Base-by-base conservation (phyloP, 2,888 invertebrate genomes). In the Gonocerus acuteangulatus region DNA sequence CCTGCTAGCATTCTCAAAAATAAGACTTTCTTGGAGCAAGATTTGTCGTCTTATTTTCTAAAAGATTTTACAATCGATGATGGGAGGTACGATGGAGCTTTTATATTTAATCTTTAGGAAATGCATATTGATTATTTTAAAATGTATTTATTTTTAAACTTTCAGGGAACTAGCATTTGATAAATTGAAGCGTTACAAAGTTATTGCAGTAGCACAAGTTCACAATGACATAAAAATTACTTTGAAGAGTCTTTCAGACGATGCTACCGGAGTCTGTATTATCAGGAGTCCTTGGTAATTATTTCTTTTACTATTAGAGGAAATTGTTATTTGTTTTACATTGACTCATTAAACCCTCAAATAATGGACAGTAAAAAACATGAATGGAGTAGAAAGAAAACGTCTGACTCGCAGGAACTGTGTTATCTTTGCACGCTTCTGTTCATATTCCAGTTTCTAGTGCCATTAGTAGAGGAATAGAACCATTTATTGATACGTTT, bases 221-320 rank as follows among this genome's bases (percentile, higher is more conserved):
- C 44, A 42, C 19, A 47, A 44, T 11, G 63, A 63, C 18, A 16
- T 61, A 1, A 22, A 51, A 6, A 19, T 63, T 1, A 51, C 57
- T 13, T 22, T 63, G 18, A 63, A 61, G 36, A 63, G 45, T 45
- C 18, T 57, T n/a, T 15, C 34, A 1, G 39, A 63, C 2, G 47
- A 32, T 0, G 57, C 44, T 15, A 13, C 11, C 4, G 63, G 63
- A 0, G 21, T 54, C 6, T 60, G 60, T 51, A 45, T 36, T 15
- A 23, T 63, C 11, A 56, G 34, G 47, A 61, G 61, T 22, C 63
- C 63, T 0, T 63, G 63, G 63, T 63, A 39, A 60, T 23, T 34
- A 15, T 6, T 21, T 13, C 16, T 36, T 18, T 36, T 15, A 22
- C 13, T 23, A 11, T 32, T 32, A 9, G 6, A 32, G 6, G 6